phyloP scores from a whole-genome alignment of 2,113 vertebrate genomes.

The Ceyx margarethae region DNA sequence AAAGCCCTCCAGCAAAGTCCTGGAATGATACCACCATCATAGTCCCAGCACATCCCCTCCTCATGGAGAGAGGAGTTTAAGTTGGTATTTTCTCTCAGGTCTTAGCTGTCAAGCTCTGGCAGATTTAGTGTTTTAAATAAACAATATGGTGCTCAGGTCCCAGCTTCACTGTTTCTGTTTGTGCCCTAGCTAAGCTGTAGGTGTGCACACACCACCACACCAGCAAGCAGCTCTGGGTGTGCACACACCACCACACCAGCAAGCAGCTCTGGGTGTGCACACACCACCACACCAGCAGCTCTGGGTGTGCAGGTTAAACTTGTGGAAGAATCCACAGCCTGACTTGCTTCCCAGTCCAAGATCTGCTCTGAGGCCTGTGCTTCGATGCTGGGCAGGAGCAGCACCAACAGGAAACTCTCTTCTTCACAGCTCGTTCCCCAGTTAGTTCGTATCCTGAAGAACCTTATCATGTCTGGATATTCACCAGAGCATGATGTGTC shows the following conservation, averaged over 20 bases:
- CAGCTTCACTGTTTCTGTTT: neutral
- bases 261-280: neutral
- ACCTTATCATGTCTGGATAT: conserved; percentile 99
- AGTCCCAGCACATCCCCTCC: neutral
- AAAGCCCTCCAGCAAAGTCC: neutral
- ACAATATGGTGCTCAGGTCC: neutral
- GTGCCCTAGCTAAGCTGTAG: neutral
- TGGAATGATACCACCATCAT: neutral
- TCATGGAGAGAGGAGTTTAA: neutral
- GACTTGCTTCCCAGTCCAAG: neutral
- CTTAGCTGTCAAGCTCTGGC: neutral
- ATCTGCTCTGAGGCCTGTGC: conserved; percentile 2
- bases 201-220: neutral
- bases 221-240: neutral
- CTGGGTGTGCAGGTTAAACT: neutral
- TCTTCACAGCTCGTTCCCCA: conserved; percentile 94
- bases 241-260: too few relatives aligned
- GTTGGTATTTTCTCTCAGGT: neutral
- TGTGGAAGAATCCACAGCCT: neutral
- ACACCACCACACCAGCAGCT: neutral
- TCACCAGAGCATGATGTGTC: conserved; percentile 99
- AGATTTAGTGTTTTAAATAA: neutral
- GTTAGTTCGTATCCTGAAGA: conserved; percentile 98
- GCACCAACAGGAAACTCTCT: conserved; percentile 27
- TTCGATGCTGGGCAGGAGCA: neutral